These are phyloP conservation scores for Microplitis deprimator DNA, from an alignment of 2,888 invertebrate genomes.

Conservation along the genomic window DNA sequence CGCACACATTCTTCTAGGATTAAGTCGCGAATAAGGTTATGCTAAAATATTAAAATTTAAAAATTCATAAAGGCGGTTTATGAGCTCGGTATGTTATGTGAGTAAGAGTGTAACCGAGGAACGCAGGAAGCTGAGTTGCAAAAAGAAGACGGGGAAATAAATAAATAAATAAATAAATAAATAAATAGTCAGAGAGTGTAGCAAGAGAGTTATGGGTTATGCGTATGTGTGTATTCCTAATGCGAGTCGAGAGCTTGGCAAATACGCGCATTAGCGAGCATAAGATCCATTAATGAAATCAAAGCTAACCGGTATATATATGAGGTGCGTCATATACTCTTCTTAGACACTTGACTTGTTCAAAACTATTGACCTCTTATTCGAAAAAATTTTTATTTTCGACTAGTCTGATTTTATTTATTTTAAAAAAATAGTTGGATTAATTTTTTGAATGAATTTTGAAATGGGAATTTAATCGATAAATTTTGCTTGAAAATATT, in stretches of 20 bases:
- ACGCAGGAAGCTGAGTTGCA: slow-evolving; percentile 41
- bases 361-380: background rate
- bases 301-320: slow-evolving; percentile 54
- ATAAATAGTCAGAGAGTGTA: slow-evolving; percentile 8
- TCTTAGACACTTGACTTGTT: background rate
- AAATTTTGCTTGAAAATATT: too few species aligned
- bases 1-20: background rate
- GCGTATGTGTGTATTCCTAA: slow-evolving; percentile 52
- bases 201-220: background rate
- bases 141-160: slow-evolving; percentile 18
- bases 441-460: too few species aligned
- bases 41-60: background rate
- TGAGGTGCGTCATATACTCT: slow-evolving; percentile 9
- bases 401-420: background rate
- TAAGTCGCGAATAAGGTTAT: background rate
- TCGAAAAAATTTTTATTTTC: background rate
- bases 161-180: slow-evolving; percentile 17
- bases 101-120: background rate
- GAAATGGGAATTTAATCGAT: too few species aligned
- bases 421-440: background rate
- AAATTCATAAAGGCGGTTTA: background rate
- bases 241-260: slow-evolving; percentile 63
- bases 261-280: slow-evolving; percentile 63
- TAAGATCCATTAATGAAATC: slow-evolving; percentile 67
- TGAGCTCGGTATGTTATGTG: background rate